Evolutionary conservation across 2,113 vertebrate genomes (phyloP).

Genomic region (Cryptotis parvus): DNA sequence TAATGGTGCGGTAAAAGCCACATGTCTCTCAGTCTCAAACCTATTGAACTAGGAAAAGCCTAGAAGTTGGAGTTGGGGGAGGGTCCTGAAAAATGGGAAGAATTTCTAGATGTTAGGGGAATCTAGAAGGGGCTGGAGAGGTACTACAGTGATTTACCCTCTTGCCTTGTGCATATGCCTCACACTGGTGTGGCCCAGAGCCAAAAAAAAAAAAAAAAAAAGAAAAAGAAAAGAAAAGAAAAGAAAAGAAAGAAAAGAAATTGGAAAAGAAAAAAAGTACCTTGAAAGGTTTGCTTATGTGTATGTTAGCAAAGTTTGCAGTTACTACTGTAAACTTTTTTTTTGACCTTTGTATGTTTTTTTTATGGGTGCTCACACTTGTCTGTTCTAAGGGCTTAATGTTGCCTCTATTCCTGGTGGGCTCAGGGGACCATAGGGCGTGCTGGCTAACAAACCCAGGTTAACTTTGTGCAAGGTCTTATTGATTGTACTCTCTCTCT

Average conservation of each 20-base stretch:
- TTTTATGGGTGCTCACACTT: no score
- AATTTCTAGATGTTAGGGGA: not conserved
- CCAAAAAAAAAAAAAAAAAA: not conserved
- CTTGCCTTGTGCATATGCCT: no score
- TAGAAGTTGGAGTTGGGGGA: not conserved
- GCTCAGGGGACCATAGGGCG: no score
- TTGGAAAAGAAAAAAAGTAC: not conserved
- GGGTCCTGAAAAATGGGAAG: conserved; percentile 32
- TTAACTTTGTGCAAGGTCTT: no score
- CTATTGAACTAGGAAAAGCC: conserved; percentile 35
- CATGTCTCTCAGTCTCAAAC: conserved; percentile 18
- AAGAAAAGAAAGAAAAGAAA: no score
- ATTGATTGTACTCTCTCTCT: no score
- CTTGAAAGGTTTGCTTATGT: not conserved
- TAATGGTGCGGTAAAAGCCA: not conserved
- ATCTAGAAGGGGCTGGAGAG: not conserved
- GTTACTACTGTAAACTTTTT: not conserved
- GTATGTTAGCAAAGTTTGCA: conserved; percentile 45
- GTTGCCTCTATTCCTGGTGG: not conserved
- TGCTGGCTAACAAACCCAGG: no score
- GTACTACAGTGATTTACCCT: no score
- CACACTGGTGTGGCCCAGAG: no score
- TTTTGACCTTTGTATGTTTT: not conserved
- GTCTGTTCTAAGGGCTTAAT: no score
- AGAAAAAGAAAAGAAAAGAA: not conserved